Percentiles rank a stretch among this genome's conserved stretches.
These are phyloP conservation scores for Ctenosaura bakeri DNA, from an alignment of 2,797 vertebrate species.

Conservation along the genomic window DNA sequence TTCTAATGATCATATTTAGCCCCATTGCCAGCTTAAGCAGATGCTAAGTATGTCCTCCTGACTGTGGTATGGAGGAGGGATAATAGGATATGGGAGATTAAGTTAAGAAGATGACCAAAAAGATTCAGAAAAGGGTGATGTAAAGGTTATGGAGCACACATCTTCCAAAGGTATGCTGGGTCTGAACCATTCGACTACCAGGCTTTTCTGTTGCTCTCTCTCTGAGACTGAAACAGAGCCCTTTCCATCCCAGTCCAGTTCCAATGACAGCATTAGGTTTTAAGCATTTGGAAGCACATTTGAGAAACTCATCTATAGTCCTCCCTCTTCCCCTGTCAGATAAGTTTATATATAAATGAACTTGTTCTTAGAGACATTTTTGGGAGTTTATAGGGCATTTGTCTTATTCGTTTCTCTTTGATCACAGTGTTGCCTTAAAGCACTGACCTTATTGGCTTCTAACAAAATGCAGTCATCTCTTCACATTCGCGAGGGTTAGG, in stretches of 20 bases:
- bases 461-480: neutral
- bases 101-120: neutral
- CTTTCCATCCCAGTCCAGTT: neutral
- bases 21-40: neutral
- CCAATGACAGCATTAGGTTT: neutral
- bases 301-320: neutral
- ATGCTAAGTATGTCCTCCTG: neutral
- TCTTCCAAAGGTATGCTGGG: neutral
- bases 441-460: neutral
- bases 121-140: neutral
- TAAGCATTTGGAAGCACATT: neutral
- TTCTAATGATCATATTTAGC: neutral
- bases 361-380: constrained; percentile 3
- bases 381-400: neutral
- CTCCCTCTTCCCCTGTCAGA: neutral
- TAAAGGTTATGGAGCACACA: neutral
- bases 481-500: no score
- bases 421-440: neutral
- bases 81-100: neutral
- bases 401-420: neutral
- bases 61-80: neutral
- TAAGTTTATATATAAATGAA: constrained; percentile 6
- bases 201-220: neutral
- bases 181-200: neutral
- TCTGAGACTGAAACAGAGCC: neutral